These are phyloP conservation scores for Agrilus planipennis DNA, from an alignment of 1,140 invertebrate species.

Conservation along the genomic window DNA sequence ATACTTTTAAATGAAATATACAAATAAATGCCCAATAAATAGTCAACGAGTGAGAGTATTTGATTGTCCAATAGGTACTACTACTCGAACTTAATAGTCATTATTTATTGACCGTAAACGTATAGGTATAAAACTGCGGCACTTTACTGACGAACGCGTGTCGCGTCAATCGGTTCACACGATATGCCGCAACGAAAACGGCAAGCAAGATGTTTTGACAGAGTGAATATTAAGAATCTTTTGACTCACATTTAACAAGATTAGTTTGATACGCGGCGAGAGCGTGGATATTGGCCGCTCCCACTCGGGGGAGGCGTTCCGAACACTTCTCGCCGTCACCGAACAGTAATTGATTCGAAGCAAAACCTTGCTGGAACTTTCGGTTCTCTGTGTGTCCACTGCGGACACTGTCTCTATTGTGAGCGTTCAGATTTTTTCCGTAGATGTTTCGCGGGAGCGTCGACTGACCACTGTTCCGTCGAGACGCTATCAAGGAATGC, in stretches of 20 bases:
- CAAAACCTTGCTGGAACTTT: constrained; percentile 1
- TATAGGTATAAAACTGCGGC: too few species aligned
- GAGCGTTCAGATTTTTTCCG: constrained; percentile 1
- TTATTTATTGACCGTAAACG: too few species aligned
- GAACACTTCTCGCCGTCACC: constrained; percentile 9
- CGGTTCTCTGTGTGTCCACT: neutral
- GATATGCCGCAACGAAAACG: too few species aligned
- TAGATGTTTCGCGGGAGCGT: constrained; percentile 2
- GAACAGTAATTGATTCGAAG: constrained; percentile 25
- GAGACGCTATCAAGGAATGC: constrained; percentile 29
- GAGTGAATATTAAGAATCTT: constrained; percentile 33
- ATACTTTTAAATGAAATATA: too few species aligned
- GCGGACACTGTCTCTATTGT: too few species aligned
- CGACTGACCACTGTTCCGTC: constrained; percentile 26
- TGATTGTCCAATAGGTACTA: too few species aligned
- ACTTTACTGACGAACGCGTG: too few species aligned
- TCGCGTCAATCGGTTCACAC: constrained; percentile 7
- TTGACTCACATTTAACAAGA: constrained; percentile 30
- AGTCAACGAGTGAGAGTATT: too few species aligned
- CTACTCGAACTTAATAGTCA: too few species aligned
- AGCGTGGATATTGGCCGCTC: constrained; percentile 32
- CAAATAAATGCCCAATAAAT: too few species aligned
- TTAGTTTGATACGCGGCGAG: constrained; percentile 28
- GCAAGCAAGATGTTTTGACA: constrained; percentile 33
- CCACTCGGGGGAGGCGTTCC: constrained; percentile 31